These are phyloP conservation scores for Chelonoidis abingdonii DNA, from an alignment of 2,113 vertebrate species.

Conservation along the genomic window DNA sequence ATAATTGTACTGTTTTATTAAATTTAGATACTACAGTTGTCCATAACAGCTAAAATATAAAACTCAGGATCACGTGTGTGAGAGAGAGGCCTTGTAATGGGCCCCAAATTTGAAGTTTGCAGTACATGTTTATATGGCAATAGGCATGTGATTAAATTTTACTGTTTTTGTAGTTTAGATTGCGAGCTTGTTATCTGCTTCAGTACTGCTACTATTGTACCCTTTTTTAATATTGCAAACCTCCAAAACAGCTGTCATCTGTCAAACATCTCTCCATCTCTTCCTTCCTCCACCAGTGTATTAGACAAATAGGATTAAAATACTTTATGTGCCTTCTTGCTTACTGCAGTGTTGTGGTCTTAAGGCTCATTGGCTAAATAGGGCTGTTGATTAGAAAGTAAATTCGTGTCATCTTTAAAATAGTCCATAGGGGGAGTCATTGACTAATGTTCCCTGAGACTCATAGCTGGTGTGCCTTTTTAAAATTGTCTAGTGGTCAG, in stretches of 20 bases:
- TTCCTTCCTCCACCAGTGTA: too few species aligned
- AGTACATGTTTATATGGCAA: rapidly evolving
- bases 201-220: too few species aligned
- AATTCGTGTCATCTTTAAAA: background rate
- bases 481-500: background rate
- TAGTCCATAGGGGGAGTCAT: background rate
- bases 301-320: background rate
- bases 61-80: too few species aligned
- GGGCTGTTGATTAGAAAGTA: background rate
- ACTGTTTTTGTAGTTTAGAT: too few species aligned
- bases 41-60: background rate
- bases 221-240: too few species aligned
- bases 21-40: background rate
- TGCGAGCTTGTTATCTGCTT: too few species aligned
- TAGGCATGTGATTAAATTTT: background rate
- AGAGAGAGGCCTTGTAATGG: background rate
- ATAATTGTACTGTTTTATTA: background rate
- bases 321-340: background rate
- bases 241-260: too few species aligned
- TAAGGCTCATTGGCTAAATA: background rate
- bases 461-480: background rate
- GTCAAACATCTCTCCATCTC: too few species aligned
- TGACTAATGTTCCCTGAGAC: background rate
- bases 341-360: background rate
- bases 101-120: background rate